Evolutionary conservation across 2,888 invertebrate species (phyloP), one percentile per base, ranked within the genome.

Genomic region (Thereva nobilitata): DNA sequence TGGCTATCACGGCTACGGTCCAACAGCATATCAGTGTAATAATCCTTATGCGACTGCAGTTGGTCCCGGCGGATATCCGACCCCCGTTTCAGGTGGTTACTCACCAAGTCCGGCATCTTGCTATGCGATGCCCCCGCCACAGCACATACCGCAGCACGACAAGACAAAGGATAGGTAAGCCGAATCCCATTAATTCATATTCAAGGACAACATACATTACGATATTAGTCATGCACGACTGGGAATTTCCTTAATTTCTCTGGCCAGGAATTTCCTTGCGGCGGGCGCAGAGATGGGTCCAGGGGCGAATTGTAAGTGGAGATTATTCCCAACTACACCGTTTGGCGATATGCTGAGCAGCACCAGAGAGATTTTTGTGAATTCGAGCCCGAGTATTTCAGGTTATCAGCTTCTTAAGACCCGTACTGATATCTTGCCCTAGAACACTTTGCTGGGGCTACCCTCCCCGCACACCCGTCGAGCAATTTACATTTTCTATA

Each of bases 111-210:
- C 82, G 70, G 84, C 84, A 63, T 87, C 89, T 55, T 93, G 92
- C 77, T 93, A 93, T 82, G 91, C 91, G 76, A 93, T 93, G 92
- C 92, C 93, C 68, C 91, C 91, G 67, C 92, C 92, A 44, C 91
- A 91, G 77, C 90, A 90, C 72, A 83, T 83, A 74, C 89, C 89
- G 68, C 87, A 85, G 75, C 92, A 90, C 80, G 89, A 92, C 83
- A 92, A 89, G 76, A 84, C 87, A 75, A 81, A 81, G 74, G 81
- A 81, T 73, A 79, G 81, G 81, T 81, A 71, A 79, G 81, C 78
- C 70, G 34, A n/a, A 63, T 50, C 35, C 52, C 35, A 38, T 52
- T 68, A 55, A 56, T 55, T 53, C 55, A 68, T 53, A 64, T 65
- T 68, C 64, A 65, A 65, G 49, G 54, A 55, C 47, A 23, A 55